phyloP scores from a whole-genome alignment of 2,797 vertebrate genomes.

The Clamator glandarius region DNA sequence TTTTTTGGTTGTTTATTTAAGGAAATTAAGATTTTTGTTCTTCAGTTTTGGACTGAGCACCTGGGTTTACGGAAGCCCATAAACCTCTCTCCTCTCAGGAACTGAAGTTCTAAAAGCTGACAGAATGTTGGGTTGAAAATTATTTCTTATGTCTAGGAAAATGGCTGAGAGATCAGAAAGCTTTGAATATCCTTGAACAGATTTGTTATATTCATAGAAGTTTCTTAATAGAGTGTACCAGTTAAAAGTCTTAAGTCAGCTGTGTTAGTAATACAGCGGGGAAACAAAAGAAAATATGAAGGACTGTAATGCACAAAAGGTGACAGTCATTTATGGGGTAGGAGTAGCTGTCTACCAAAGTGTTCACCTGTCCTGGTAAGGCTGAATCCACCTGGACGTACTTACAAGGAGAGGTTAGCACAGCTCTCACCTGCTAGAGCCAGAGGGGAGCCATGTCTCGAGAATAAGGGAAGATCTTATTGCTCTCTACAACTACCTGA shows the following conservation, averaged over 20 bases:
- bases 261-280: not conserved
- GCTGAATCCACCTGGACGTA: not conserved
- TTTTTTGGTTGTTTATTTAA: not conserved
- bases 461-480: too few relatives aligned
- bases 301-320: not conserved
- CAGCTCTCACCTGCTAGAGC: not conserved
- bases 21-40: not conserved
- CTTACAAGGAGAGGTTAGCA: rapidly evolving
- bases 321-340: not conserved
- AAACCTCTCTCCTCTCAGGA: not conserved
- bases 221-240: not conserved
- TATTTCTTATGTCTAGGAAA: not conserved
- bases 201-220: not conserved
- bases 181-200: not conserved
- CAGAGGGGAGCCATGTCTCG: not conserved
- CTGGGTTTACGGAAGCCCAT: not conserved
- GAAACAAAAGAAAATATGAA: not conserved
- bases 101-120: not conserved
- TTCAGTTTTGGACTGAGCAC: not conserved
- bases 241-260: not conserved
- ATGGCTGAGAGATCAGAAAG: not conserved
- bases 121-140: not conserved
- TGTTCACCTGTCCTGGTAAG: not conserved
- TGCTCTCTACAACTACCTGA: too few relatives aligned
- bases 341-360: not conserved